Evolutionary conservation across 2,888 invertebrate genomes (phyloP).

Genomic region (Pteria penguin): DNA sequence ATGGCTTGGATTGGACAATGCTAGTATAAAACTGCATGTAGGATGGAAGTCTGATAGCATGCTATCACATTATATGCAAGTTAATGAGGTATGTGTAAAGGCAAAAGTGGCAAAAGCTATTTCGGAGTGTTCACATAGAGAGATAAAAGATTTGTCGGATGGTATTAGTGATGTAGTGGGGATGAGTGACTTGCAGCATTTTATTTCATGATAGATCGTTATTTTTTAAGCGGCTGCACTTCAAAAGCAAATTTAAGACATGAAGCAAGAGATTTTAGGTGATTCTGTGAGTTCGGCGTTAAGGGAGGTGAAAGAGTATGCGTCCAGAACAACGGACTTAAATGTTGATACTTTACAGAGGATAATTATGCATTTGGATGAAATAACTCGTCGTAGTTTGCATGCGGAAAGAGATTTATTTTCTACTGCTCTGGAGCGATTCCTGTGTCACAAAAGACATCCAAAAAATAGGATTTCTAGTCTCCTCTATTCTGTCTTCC

Average conservation of each 20-base stretch:
- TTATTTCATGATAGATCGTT: constrained; percentile 3
- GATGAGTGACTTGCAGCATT: no score
- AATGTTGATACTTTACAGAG: constrained; percentile 22
- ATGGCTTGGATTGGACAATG: constrained; percentile 9
- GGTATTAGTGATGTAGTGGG: no score
- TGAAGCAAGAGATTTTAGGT: background rate
- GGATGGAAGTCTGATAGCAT: constrained; percentile 29
- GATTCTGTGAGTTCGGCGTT: constrained; percentile 18
- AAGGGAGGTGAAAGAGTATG: constrained; percentile 25
- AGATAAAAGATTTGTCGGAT: background rate
- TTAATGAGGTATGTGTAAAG: background rate
- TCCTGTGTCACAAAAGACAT: constrained; percentile 14
- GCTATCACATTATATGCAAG: constrained; percentile 13
- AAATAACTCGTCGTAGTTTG: constrained; percentile 3
- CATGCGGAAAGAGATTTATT: constrained; percentile 11
- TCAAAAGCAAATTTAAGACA: constrained; percentile 15
- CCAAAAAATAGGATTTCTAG: constrained; percentile 5
- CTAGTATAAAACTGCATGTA: constrained; percentile 10
- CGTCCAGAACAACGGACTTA: constrained; percentile 2
- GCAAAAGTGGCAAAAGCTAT: constrained; percentile 3
- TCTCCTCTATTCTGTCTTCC: constrained; percentile 14
- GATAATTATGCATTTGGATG: constrained; percentile 25
- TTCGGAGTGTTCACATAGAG: background rate
- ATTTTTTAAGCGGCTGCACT: constrained; percentile 3
- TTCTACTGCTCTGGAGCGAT: constrained; percentile 12